Base-by-base conservation (phyloP, 2,888 invertebrate species). In the Cenopis cana region DNA sequence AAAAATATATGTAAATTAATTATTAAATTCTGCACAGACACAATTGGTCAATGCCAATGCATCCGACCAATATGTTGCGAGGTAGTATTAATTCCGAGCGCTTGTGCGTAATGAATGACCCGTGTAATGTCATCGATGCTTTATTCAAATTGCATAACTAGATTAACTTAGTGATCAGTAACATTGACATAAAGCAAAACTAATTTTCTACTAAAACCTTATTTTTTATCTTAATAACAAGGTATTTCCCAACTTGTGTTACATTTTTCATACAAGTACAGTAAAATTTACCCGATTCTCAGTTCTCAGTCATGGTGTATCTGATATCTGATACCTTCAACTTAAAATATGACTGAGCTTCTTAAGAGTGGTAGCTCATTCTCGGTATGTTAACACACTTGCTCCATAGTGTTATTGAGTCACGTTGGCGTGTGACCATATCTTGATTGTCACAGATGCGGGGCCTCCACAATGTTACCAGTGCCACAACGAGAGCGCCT, bases 391-490 rank as follows among this genome's bases (percentile, higher is more conserved):
- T 6, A 6, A 8, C 14, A n/a, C n/a, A 46, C 6, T 46, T 46
- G 5, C n/a, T n/a, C n/a, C n/a, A n/a, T 46, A 46, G 46, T 46
- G 46, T 46, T 46, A 8, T 12, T n/a, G 6, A n/a, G 1, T n/a
- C n/a, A 46, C 46, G 46, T 8, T 1, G 1, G 6, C 46, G n/a
- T 46, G n/a, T 46, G n/a, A 46, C n/a, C 6, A 6, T 49, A 64
- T 18, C 61, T 76, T 24, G 68, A 24, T 73, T 78, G 36, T 69
- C 74, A 9, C 81, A 89, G 89, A 82, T 29, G 71, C 77, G 8
- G 78, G 75, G 14, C 74, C 81, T 2, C 81, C 72, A 10, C 80
- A 78, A 49, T 89, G 89, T 73, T 81, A 82, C 77, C 79, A 77
- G 50, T 89, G 89, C 66, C 64, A 50, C 33, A 59, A 64, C 24